A percentile compares a stretch with the other conserved stretches of the same genome.
Evolutionary conservation across 1,140 invertebrate genomes (phyloP).

Genomic region (Meloidogyne hapla): DNA sequence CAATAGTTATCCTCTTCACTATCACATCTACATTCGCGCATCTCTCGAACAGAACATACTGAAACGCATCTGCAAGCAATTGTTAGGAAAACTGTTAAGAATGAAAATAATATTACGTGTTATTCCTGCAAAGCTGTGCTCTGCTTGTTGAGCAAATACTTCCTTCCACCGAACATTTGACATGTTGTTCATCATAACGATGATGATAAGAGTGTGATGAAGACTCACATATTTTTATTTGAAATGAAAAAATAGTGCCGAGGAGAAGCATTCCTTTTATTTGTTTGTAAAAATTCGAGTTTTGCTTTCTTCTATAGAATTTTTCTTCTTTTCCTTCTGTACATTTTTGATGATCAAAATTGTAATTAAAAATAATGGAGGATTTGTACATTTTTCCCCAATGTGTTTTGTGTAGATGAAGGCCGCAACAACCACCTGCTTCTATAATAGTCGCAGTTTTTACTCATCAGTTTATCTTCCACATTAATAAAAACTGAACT

Average conservation of each 20-base stretch:
- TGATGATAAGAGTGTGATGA: conserved; percentile 7
- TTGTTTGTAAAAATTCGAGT: neutral
- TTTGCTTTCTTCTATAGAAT: neutral
- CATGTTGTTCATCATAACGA: neutral
- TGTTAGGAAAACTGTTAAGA: neutral
- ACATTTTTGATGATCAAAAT: neutral
- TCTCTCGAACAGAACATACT: conserved; percentile 57
- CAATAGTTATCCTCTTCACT: conserved; percentile 63
- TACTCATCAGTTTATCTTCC: neutral
- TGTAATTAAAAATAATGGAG: neutral
- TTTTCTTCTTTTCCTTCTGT: neutral
- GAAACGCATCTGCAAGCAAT: conserved; percentile 57
- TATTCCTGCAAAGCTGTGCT: conserved; percentile 59
- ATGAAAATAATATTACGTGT: conserved; percentile 43
- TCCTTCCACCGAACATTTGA: conserved; percentile 26
- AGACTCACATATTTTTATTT: neutral
- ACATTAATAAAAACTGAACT: neutral
- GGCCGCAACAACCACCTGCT: neutral
- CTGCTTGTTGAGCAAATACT: conserved; percentile 56
- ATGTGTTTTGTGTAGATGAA: neutral
- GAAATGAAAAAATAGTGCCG: neutral
- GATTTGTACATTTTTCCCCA: neutral
- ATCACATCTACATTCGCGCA: conserved; percentile 62
- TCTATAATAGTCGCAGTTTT: neutral
- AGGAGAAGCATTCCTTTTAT: neutral